A percentile compares a stretch with the other conserved stretches of the same genome.
These are phyloP conservation scores for Acronicta psi DNA, from an alignment of 2,888 invertebrate genomes.

Conservation along the genomic window DNA sequence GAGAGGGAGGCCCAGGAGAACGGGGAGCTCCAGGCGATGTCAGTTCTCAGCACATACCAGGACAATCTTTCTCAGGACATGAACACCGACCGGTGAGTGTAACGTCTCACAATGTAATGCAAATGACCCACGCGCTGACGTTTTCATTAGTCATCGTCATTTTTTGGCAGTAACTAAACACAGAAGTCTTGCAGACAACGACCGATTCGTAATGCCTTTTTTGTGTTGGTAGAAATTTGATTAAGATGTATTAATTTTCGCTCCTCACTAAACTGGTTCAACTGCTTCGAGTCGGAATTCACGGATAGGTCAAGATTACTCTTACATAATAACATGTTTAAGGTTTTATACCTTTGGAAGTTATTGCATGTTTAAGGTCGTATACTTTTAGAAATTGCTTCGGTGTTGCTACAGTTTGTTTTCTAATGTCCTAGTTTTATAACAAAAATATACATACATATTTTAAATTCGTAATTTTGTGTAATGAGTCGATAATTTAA, in stretches of 20 bases:
- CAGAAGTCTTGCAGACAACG: constrained; percentile 9
- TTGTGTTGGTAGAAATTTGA: constrained; percentile 7
- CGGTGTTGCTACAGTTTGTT: no score
- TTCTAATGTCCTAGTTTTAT: no score
- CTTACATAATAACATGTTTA: neutral
- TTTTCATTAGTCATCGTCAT: constrained; percentile 41
- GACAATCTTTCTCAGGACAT: constrained; percentile 89
- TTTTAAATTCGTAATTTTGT: neutral
- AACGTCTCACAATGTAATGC: constrained; percentile 26
- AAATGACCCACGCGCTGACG: constrained; percentile 35
- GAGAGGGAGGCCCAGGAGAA: constrained; percentile 80
- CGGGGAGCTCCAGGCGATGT: constrained; percentile 88
- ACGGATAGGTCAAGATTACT: constrained; percentile 5
- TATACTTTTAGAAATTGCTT: no score
- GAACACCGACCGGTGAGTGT: constrained; percentile 89
- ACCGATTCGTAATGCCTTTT: constrained; percentile 31
- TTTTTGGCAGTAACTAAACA: constrained; percentile 38
- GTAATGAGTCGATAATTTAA: neutral
- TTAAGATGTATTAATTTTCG: constrained; percentile 1
- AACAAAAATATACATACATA: neutral
- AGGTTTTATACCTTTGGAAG: no score
- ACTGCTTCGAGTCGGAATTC: constrained; percentile 6
- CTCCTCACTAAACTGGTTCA: neutral
- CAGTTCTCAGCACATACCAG: constrained; percentile 89
- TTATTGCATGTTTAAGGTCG: no score